Conservation (phyloP, 1,140 invertebrate genomes). For the Megalopta genalis region DNA sequence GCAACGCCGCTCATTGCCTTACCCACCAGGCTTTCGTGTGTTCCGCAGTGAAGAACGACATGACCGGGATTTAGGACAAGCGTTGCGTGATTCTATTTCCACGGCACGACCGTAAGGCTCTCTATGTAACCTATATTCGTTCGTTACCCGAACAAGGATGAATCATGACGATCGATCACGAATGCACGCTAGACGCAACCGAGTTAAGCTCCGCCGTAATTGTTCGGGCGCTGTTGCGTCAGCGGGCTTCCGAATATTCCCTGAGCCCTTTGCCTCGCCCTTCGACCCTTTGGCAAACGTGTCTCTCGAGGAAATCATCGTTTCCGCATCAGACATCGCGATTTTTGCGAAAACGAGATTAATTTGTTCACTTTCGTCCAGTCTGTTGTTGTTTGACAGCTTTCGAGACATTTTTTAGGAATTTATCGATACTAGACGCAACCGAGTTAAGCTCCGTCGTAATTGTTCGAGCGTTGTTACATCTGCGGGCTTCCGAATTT, state of each 20-base stretch:
- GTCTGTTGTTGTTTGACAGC: too few relatives aligned
- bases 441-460: neutral
- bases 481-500: neutral
- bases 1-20: constrained; percentile 27
- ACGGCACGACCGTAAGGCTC: constrained; percentile 29
- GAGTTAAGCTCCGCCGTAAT: neutral
- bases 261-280: too few relatives aligned
- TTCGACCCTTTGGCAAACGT: too few relatives aligned
- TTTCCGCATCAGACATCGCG: too few relatives aligned
- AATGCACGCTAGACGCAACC: constrained; percentile 48
- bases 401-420: too few relatives aligned
- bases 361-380: too few relatives aligned
- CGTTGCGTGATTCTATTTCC: constrained; percentile 59
- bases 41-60: constrained; percentile 43
- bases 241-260: neutral
- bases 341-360: too few relatives aligned
- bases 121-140: constrained; percentile 51
- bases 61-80: constrained; percentile 45
- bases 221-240: neutral
- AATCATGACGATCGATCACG: constrained; percentile 55
- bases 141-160: constrained; percentile 23
- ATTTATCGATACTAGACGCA: constrained; percentile 6
- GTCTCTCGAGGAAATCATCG: too few relatives aligned
- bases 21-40: constrained; percentile 31
- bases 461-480: neutral